Base-by-base conservation (phyloP, 2,888 invertebrate species). In the Philaethria dido region DNA sequence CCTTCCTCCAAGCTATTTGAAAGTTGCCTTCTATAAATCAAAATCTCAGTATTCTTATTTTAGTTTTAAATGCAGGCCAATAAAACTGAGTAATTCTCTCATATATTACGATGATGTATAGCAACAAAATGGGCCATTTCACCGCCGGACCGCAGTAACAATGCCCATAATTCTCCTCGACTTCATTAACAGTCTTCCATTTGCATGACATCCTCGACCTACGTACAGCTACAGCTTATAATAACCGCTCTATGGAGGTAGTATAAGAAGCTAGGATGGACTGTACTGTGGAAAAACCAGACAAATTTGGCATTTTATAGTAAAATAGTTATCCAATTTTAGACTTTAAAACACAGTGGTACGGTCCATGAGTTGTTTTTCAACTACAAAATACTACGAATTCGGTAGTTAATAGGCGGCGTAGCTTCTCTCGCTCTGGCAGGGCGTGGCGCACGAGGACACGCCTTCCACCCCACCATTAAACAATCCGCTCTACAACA, bases 141-240 rank as follows among this genome's bases (percentile, higher is more conserved):
- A 81, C 78, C 80, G 82, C 84, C 81, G 84, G 84, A 80, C 84
- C 85, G 89, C 90, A 86, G 83, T 89, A 89, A 90, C 92, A 91
- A 91, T 86, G 86, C 81, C 89, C 86, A 92, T 92, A 92, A 91
- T 90, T 92, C 92, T 90, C 86, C 82, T 86, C 84, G 87, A 86
- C 90, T 92, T 92, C 92, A 92, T 92, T 92, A 91, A 88, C 91
- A 91, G 91, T 86, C 90, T 86, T 87, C 91, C 91, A 92, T 92
- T 92, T 92, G 91, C 91, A 91, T 91, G 91, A 89, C 90, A 91
- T 83, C 82, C 82, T 81, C 81, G 69, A 76, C 75, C 72, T 77
- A 77, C 78, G 73, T 79, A 80, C 76, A 78, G 66, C 75, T 77
- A 79, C 72, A 87, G 82, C 80, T 81, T 77, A 81, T 83, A 85